These are phyloP conservation scores for Enteromius fasciolatus DNA, from an alignment of 2,797 vertebrate genomes.

Conservation along the genomic window DNA sequence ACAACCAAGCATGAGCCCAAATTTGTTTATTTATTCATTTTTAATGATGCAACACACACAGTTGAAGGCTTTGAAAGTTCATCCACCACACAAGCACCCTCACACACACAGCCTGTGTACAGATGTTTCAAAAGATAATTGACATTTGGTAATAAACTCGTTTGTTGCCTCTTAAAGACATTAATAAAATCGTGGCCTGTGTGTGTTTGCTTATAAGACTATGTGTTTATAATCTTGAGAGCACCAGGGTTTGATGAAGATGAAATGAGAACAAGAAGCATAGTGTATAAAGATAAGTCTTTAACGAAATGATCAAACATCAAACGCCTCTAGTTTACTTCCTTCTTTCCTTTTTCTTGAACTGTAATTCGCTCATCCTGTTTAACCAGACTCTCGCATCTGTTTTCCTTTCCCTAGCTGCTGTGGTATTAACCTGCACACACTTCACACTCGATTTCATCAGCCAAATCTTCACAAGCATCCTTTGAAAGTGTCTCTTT, in stretches of 20 bases:
- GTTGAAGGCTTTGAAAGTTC: slow-evolving; percentile 29
- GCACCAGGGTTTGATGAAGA: slow-evolving; percentile 54
- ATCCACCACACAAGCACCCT: background rate
- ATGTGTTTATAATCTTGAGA: slow-evolving; percentile 43
- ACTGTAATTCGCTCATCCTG: slow-evolving; percentile 46
- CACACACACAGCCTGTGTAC: slow-evolving; percentile 62
- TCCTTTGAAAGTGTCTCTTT: slow-evolving; percentile 39
- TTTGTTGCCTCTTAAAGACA: slow-evolving; percentile 72
- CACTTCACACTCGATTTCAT: slow-evolving; percentile 17
- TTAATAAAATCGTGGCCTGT: slow-evolving; percentile 64
- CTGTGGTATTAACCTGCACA: slow-evolving; percentile 56
- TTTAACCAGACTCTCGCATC: slow-evolving; percentile 32
- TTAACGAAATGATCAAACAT: slow-evolving; percentile 58
- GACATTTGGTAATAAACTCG: slow-evolving; percentile 70
- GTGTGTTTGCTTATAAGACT: slow-evolving; percentile 60
- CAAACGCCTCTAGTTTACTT: slow-evolving; percentile 44
- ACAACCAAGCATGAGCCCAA: background rate
- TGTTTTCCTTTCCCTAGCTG: slow-evolving; percentile 53
- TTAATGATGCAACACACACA: slow-evolving; percentile 1
- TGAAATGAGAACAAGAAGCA: slow-evolving; percentile 49
- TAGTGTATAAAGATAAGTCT: slow-evolving; percentile 52
- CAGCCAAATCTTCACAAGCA: slow-evolving; percentile 10
- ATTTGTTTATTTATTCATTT: background rate
- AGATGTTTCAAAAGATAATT: slow-evolving; percentile 73
- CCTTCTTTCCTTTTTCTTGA: slow-evolving; percentile 33